Evolutionary conservation across 92 coral and sea anemone species (phyloP), one percentile per base, ranked within the genome.

Genomic region (Umimayanthus kanabou): DNA sequence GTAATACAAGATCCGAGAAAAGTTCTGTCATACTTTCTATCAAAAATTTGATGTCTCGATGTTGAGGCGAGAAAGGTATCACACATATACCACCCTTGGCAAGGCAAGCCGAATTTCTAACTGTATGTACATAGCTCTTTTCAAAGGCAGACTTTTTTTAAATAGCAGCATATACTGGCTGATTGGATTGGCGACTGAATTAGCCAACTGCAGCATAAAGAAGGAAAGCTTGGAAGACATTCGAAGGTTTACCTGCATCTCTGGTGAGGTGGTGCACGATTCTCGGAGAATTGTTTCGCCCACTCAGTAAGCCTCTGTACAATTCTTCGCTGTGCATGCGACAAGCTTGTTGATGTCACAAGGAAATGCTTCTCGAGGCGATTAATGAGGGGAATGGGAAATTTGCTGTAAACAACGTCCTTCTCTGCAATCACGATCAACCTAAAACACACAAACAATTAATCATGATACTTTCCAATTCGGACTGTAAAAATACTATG

Each of bases 381-480:
- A 82, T 94, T 94, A 47, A 94, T 94, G 55, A 94, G 86, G 13
- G 97, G 97, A 40, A 94, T 92, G 20, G 95, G 98, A 79, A 94
- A 94, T 70, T 90, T 88, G 53, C 88, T 89, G 85, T 95, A 95
- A 23, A 95, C 98, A 30, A 92, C 94, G 8, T 89, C 91, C 88
- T 89, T 95, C 90, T 95, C 98, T 26, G 98, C 98, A 72, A 95
- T 89, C 18, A 95, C 98, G 84, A 95, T 92, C 88, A 95, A 75
- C 85, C 98, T 93, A 77, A 45, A 39, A 37, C 30, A 45, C 42
- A 85, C 20, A 75, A 57, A 29, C 42, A 79, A 18, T 71, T 71
- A 10, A 33, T 33, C 23, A 33, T 47, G 77, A 10, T 9, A 26
- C 76, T 71, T 26, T 16, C 22, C 33, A 11, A 26, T 47, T 9